Evolutionary conservation across 2,113 vertebrate species (phyloP), one percentile per base, ranked within the genome.

Genomic region (Crocuta crocuta): DNA sequence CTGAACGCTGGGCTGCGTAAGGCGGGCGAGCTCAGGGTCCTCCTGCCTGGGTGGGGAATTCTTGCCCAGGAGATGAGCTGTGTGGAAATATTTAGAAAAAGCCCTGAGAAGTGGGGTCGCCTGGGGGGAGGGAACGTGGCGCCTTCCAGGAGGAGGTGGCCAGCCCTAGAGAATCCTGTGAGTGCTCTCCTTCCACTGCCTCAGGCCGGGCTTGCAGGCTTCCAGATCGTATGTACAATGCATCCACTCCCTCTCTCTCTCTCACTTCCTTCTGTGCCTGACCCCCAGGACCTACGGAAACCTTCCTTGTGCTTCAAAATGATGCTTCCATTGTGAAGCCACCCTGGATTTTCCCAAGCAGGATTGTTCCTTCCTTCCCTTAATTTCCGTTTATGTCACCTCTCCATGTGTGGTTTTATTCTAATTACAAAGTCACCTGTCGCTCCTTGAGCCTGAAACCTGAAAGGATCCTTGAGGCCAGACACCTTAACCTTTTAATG

Each of bases 201-300:
- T 4, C 74, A 63, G 68, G 10, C 53, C 8, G 16, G 73, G 73
- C 35, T 17, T 31, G 33, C 31, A 21, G 1, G 0, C 31, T 48
- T 31, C 61, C 0, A 0, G 19, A 39, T 3, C n/a, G n/a, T 4
- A 2, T 15, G 9, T 7, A 35, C 23, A 45, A 31, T 5, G 13
- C 23, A 53, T 2, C 61, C 35, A 2, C 5, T 7, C 81, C 63
- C 9, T 10, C 6, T 3, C 24, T 28, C 48, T 15, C 21, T 19
- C 68, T 17, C 8, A 26, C 13, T 63, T 66, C 16, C 53, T 89
- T 68, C 45, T 28, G 2, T 45, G 28, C 24, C 24, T 33, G 43
- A 24, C 48, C 50, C 33, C 12, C n/a, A 4, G 68, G 45, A 80
- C 45, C 84, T 39, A 1, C 5, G 58, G 65, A 86, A 65, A 81